Evolutionary conservation across 2,113 vertebrate species (phyloP), one percentile per base, ranked within the genome.

Genomic region (Centropus bengalensis): DNA sequence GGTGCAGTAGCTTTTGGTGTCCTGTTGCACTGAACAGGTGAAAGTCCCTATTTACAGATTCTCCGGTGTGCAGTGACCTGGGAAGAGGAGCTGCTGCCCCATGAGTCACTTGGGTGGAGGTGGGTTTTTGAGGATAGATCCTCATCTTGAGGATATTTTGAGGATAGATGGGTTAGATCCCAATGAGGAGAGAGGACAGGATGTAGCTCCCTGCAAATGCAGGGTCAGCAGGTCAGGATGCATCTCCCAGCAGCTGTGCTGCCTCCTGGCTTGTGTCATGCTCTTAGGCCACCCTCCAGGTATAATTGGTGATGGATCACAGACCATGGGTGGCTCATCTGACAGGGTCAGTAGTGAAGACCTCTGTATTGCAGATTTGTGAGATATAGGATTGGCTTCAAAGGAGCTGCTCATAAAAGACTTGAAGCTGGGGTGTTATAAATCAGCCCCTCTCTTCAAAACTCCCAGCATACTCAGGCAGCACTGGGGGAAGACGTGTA

Each of bases 281-380:
- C 38, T 86, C 60, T 42, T 8, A 28, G 90, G 56, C 69, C 86
- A 68, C 91, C 82, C 68, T 59, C 45, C 38, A 86, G 76, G 33
- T 81, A 33, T 51, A 47, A 63, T 7, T 59, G 62, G 8, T 68
- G 47, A 23, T 70, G 27, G 60, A 71, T 91, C 58, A 14, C 62
- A 82, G 51, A 71, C 49, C 45, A 47, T 76, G 82, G 26, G 33
- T 86, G 68, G 80, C 40, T 94, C 69, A 12, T 93, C 47, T 86
- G 80, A 32, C 76, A 86, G 70, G 40, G 38, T 2, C 33, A 47
- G 68, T 1, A 0, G 12, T 30, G 36, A 80, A 59, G 52, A 93
- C 64, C 52, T 92, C 95, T 96, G 95, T 67, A 4, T 27, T 81
- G 94, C 94, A 96, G 76, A 96, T 95, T 94, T 92, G 55, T 7